phyloP scores from a whole-genome alignment of 1,140 invertebrate genomes.

The Drosophila baimaii region DNA sequence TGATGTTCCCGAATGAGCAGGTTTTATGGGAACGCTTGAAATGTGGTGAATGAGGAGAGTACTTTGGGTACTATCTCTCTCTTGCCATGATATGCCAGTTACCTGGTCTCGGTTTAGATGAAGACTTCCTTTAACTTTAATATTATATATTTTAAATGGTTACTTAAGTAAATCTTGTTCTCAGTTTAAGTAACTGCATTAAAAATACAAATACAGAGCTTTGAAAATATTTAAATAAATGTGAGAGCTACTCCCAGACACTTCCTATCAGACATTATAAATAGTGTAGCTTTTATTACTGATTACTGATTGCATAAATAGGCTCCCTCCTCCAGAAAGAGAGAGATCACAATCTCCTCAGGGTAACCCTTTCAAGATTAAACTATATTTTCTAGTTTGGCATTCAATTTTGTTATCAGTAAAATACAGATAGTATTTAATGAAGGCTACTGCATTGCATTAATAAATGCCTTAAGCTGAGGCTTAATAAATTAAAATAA shows the following conservation, averaged over 20 bases:
- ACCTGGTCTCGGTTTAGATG: too few species aligned
- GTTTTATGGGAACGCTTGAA: background rate
- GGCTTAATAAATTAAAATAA: background rate
- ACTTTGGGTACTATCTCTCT: background rate
- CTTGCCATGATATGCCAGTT: too few species aligned
- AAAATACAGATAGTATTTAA: background rate
- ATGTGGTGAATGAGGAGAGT: background rate
- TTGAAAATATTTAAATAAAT: background rate
- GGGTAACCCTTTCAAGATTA: constrained; percentile 28
- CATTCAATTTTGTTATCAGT: constrained; percentile 40
- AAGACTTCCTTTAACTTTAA: too few species aligned
- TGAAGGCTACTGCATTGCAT: constrained; percentile 5
- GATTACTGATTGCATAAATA: background rate
- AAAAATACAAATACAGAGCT: background rate
- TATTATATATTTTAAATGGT: background rate
- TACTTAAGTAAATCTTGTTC: too few species aligned
- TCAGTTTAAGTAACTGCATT: background rate
- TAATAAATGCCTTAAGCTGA: constrained; percentile 1
- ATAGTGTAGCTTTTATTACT: background rate
- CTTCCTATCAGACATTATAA: background rate
- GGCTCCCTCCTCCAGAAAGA: background rate
- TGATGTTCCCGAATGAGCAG: background rate
- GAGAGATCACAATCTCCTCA: constrained; percentile 11
- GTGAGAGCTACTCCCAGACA: background rate
- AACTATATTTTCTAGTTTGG: constrained; percentile 16